phyloP scores from a whole-genome alignment of 2,113 vertebrate genomes.

The Nannospalax galili region DNA sequence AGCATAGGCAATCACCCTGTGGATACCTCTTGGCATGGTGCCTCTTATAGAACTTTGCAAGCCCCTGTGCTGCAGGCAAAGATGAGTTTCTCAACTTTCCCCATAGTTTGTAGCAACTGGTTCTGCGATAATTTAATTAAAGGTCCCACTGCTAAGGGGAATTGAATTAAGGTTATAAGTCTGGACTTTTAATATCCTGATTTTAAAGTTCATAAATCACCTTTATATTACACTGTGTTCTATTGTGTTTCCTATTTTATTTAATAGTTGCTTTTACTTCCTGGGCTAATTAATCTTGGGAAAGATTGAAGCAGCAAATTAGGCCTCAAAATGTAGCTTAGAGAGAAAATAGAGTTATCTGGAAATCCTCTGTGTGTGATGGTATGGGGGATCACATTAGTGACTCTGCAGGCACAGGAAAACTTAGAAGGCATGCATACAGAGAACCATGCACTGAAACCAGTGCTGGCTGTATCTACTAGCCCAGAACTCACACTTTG shows the following conservation, averaged over 20 bases:
- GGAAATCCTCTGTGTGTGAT: not conserved
- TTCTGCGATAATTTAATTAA: conserved; percentile 62
- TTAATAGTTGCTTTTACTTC: conserved; percentile 55
- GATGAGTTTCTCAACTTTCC: conserved; percentile 48
- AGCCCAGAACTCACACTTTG: not conserved
- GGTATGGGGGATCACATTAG: not conserved
- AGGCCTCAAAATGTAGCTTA: conserved; percentile 43
- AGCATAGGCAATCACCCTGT: not conserved
- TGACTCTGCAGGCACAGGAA: not conserved
- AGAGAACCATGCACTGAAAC: not conserved
- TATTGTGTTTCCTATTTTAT: conserved; percentile 60
- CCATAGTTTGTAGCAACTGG: conserved; percentile 22
- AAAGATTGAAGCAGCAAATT: conserved; percentile 56
- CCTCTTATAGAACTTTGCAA: not conserved
- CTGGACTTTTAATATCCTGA: conserved; percentile 59
- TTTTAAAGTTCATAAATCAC: conserved; percentile 52
- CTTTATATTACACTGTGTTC: conserved; percentile 60
- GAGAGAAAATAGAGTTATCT: not conserved
- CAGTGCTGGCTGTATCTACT: not conserved
- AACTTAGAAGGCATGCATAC: not conserved
- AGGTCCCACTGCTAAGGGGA: not conserved
- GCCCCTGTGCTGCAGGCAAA: not conserved
- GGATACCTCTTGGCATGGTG: not conserved
- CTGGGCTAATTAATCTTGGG: conserved; percentile 66
- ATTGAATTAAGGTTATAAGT: conserved; percentile 63